phyloP scores from a whole-genome alignment of 2,113 vertebrate genomes.

The Oenanthe melanoleuca region DNA sequence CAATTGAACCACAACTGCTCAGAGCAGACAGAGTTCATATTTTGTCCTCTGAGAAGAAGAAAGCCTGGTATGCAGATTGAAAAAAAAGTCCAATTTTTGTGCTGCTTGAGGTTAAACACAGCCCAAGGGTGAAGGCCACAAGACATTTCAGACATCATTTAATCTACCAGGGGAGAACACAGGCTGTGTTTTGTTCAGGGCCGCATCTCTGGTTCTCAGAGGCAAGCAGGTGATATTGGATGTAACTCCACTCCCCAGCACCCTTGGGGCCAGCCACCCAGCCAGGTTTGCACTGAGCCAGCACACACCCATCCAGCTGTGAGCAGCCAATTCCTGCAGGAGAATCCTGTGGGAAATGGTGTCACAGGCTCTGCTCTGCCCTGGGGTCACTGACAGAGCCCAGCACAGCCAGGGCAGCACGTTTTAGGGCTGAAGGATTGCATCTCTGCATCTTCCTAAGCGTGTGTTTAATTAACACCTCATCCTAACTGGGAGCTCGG shows the following conservation, averaged over 20 bases:
- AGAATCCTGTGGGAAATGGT: not conserved
- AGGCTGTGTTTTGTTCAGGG: not conserved
- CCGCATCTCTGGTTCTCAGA: not conserved
- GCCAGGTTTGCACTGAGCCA: not conserved
- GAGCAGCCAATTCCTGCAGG: not conserved
- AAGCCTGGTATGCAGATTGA: not conserved
- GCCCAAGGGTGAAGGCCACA: not conserved
- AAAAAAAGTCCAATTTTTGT: not conserved
- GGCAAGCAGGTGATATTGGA: accelerated
- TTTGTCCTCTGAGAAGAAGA: not conserved
- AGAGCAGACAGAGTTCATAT: not conserved
- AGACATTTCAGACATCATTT: not conserved
- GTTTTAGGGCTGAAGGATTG: not conserved
- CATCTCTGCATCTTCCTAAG: slow-evolving; percentile 26
- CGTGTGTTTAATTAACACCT: slow-evolving; percentile 71
- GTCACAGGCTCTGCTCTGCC: accelerated
- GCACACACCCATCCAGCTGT: not conserved
- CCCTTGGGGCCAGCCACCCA: not conserved
- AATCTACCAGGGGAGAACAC: not conserved
- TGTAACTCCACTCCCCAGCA: not conserved
- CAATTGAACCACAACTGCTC: not conserved
- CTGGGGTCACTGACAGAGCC: accelerated
- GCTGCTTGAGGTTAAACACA: not conserved
- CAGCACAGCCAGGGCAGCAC: accelerated
- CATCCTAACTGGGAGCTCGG: not conserved